Evolutionary conservation across 2,113 vertebrate species (phyloP), one percentile per base, ranked within the genome.

Genomic region (Tragulus kanchil): DNA sequence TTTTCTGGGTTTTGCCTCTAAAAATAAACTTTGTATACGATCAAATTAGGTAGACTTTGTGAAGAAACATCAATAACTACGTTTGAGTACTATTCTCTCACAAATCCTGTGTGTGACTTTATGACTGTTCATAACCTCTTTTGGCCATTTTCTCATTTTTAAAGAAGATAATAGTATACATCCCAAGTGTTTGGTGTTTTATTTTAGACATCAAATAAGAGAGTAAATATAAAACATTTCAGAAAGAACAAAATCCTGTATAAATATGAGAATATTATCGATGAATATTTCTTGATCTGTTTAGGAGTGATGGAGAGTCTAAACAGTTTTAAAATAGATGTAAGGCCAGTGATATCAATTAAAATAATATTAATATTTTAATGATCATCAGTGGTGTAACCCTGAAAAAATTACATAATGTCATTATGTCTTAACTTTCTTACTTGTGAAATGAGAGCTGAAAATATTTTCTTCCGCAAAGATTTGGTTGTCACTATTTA

Each of bases 121-220:
- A 64, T 21, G 21, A 23, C 36, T 50, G 3, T 23, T 61, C 12
- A 48, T 19, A 86, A 54, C 6, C 25, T 65, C 9, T 73, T 83
- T 81, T 45, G 3, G 67, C 87, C 50, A 54, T 61, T 75, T 61
- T 75, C 28, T 64, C 11, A 82, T 62, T 85, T 54, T 82, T 90
- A 36, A 90, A 85, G 54, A 15, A 61, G 28, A 50, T n/a, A 71
- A 71, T 13, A 65, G 31, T 50, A 61, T 3, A 28, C 19, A 89
- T 89, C 19, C 8, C 87, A 69, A 90, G 83, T 87, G n/a, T 23
- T 96, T 95, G 69, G 5, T 28, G 10, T 61, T 82, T 87, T 64
- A 52, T 67, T 56, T 2, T 50, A 67, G n/a, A 84, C 50, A 59
- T 42, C 12, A 90, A 90, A 81, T 31, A 62, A 78, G 19, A 5